Percentiles rank a stretch among this genome's conserved stretches.
Conservation (phyloP, 2,888 invertebrate species). For the Stenurella melanura region DNA sequence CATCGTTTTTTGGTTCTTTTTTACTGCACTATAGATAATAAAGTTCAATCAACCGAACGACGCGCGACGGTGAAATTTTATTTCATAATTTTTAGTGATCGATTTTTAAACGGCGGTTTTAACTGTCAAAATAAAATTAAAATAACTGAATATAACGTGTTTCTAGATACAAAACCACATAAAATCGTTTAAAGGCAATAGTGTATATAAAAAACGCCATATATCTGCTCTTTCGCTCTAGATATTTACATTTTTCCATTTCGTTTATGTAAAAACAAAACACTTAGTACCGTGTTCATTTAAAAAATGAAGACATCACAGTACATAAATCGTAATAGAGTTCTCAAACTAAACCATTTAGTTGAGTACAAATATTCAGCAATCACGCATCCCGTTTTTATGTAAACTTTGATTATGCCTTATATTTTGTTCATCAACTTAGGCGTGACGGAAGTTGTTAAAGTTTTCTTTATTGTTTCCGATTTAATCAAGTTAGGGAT, state of each 20-base stretch:
- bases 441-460: constrained; percentile 63
- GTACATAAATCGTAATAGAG: constrained; percentile 60
- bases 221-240: neutral
- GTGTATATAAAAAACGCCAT: neutral
- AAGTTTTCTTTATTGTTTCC: constrained; percentile 66
- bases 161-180: too few species aligned
- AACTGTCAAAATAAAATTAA: too few species aligned
- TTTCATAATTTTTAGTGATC: too few species aligned
- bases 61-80: too few species aligned
- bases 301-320: constrained; percentile 43
- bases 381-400: constrained; percentile 59
- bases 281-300: constrained; percentile 12
- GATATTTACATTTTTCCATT: constrained; percentile 24
- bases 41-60: too few species aligned
- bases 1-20: too few species aligned
- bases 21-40: too few species aligned
- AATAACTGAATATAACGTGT: too few species aligned
- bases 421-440: constrained; percentile 43
- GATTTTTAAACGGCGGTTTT: too few species aligned
- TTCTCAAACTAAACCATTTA: constrained; percentile 58
- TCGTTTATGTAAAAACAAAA: constrained; percentile 16
- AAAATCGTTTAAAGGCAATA: too few species aligned
- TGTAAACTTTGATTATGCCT: constrained; percentile 49
- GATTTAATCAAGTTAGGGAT: constrained; percentile 66
- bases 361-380: constrained; percentile 54